phyloP scores from a whole-genome alignment of 1,140 invertebrate species.

The Cataglyphis hispanica region DNA sequence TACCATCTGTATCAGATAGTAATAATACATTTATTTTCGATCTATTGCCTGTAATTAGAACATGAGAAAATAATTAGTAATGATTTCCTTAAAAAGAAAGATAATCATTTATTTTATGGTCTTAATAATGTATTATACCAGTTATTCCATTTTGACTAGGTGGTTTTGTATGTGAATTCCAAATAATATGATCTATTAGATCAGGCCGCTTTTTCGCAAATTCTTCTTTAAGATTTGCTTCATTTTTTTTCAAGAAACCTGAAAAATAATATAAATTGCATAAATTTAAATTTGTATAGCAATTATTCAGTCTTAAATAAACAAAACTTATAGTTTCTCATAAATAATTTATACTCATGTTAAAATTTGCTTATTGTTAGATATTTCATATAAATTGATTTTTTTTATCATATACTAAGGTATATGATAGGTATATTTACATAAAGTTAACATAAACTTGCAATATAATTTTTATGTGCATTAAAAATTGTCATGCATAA shows the following conservation, averaged over 20 bases:
- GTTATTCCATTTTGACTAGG: constrained; percentile 88
- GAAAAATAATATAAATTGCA: constrained; percentile 70
- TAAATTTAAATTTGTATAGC: background rate
- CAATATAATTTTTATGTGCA: background rate
- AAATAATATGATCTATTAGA: constrained; percentile 87
- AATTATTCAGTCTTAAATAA: constrained; percentile 3
- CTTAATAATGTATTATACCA: constrained; percentile 74
- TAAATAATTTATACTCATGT: constrained; percentile 8
- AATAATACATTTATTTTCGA: constrained; percentile 85
- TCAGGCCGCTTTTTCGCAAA: constrained; percentile 86
- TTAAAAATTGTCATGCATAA: constrained; percentile 2
- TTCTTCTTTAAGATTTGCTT: constrained; percentile 87
- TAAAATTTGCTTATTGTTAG: background rate
- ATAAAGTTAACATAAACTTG: background rate
- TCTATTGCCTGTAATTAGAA: constrained; percentile 71
- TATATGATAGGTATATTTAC: background rate
- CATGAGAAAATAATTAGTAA: background rate
- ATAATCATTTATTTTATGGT: no score
- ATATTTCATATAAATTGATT: background rate
- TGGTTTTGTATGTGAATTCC: constrained; percentile 85
- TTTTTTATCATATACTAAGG: background rate
- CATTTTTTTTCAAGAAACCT: constrained; percentile 88
- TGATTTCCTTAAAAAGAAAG: constrained; percentile 7
- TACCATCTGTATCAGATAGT: constrained; percentile 87
- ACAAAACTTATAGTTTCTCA: background rate